Conservation (phyloP, 2,113 vertebrate species). For the Oryctolagus cuniculus region mOryCun1.1 NC_091437.1:21028501-21029000, state of each 20-base stretch:
- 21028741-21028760: neutral
- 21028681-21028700: neutral
- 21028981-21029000: neutral
- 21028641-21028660: neutral
- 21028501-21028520: neutral
- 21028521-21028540: neutral
- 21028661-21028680: neutral
- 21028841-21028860: neutral
- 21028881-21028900: no score
- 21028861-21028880: no score
- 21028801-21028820: neutral
- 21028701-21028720: neutral
- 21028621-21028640: neutral
- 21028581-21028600: neutral
- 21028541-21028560: neutral
- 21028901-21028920: neutral
- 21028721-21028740: neutral
- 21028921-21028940: neutral
- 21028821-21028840: neutral
- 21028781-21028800: neutral
- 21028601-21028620: neutral
- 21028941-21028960: slow-evolving; percentile 22
- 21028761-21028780: neutral
- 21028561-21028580: neutral
- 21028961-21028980: neutral